Evolutionary conservation across 2,797 vertebrate genomes (phyloP), one percentile per base, ranked within the genome.

Genomic region (Todus mexicanus): DNA sequence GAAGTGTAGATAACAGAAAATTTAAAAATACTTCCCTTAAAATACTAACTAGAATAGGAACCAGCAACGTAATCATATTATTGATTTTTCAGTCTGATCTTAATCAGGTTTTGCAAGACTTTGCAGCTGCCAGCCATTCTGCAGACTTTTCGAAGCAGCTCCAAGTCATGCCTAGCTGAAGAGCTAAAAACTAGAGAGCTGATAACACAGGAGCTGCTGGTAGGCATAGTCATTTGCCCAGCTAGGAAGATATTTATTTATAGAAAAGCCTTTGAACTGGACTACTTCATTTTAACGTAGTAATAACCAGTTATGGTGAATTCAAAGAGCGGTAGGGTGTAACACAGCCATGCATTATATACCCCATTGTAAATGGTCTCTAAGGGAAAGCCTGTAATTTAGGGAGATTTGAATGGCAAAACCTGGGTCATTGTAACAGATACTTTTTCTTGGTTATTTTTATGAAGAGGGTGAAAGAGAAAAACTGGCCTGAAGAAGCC

Each of bases 331-430:
- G 12, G 94, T 64, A 94, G 96, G 95, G 94, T 97, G 96, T 92
- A 97, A 95, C 96, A 95, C 90, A 98, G 97, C 96, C 95, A 89
- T 97, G 95, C 94, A 97, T 98, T 98, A 98, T 96, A 96, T 75
- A 93, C 94, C 92, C 96, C 71, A 85, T 95, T 86, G 96, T 97
- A 97, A 97, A 97, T 95, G 97, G 95, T 86, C 96, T 97, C 95
- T 74, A 87, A 97, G 97, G 94, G 90, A 95, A 97, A 97, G 89
- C 90, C 95, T 98, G 81, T 98, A 97, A 98, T 98, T 98, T 97
- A 73, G 92, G 92, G 83, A 97, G 90, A 94, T 92, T 95, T 96
- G 93, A 97, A 97, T 96, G 94, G 95, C 90, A 97, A 96, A 97
- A 95, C 96, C 96, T 85, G 86, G 97, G 97, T 97, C 96, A 96